Percentiles rank a stretch among this genome's conserved stretches.
Evolutionary conservation across 1,140 invertebrate species (phyloP).

Genomic region (Adelges cooleyi): DNA sequence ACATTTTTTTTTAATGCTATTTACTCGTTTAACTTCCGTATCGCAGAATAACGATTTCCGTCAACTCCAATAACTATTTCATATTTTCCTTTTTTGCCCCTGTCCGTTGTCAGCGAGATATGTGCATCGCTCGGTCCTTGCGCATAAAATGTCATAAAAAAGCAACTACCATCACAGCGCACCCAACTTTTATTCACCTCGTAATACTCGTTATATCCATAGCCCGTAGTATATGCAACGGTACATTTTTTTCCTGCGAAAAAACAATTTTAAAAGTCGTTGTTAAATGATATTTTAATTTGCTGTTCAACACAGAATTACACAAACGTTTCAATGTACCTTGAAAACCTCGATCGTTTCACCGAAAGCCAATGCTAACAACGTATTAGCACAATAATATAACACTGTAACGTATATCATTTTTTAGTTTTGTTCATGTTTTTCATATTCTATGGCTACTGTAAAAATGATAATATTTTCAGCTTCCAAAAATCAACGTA

Average conservation of each 20-base stretch:
- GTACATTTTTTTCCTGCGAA: neutral
- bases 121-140: constrained; percentile 47
- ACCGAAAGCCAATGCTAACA: too few species aligned
- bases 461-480: too few species aligned
- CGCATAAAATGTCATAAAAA: constrained; percentile 39
- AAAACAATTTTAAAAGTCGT: too few species aligned
- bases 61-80: constrained; percentile 52
- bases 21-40: constrained; percentile 42
- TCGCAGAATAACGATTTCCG: constrained; percentile 46
- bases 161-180: neutral
- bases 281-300: too few species aligned
- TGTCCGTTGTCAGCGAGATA: constrained; percentile 42
- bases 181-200: neutral
- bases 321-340: too few species aligned
- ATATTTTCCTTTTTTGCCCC: constrained; percentile 37
- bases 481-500: too few species aligned
- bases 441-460: too few species aligned
- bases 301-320: too few species aligned
- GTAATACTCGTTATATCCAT: neutral
- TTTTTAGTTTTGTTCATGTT: too few species aligned
- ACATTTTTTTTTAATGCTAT: constrained; percentile 42
- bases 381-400: too few species aligned
- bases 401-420: too few species aligned
- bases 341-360: too few species aligned
- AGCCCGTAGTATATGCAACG: neutral